Base-by-base conservation (phyloP, 2,888 invertebrate species). In the Alloplasta piceator region DNA sequence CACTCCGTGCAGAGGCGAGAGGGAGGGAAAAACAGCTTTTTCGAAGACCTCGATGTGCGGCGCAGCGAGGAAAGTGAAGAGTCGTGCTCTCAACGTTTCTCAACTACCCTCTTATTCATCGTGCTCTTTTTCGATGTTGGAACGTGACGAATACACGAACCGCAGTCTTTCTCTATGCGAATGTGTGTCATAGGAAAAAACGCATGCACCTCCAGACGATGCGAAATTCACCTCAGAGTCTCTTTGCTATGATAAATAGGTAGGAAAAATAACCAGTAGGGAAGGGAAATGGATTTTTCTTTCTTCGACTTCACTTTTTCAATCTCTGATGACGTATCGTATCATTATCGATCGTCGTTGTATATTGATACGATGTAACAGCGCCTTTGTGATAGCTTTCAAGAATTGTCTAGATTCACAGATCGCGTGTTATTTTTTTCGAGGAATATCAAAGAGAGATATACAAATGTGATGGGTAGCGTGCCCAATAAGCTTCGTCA, bases 381-480 rank as follows among this genome's bases (percentile, higher is more conserved):
- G 26, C 26, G 26, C 3, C 26, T 26, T 26, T 55, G 26, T 26
- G 52, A 75, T 60, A 75, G 36, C 41, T 55, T 52, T 52, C 16
- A 6, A 1, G n/a, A 9, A 38, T 58, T 26, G 73, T 43, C 63
- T 63, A 10, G 68, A 71, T 70, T 66, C 6, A 2, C 39, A 41
- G 6, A 52, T 74, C 38, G 64, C 80, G 55, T 71, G 75, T 9
- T 4, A 60, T 73, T 66, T 10, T 10, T 41, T 56, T 43, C 39
- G 36, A 5, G 6, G 50, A 12, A 39, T 14, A 46, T 26, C 52
- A 55, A 55, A 39, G 16, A 46, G 70, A 48, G n/a, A 26, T 9
- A 79, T 46, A 66, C 56, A 76, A 80, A 80, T 80, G 71, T n/a
- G 71, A 61, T n/a, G 36, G 12, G 26, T 80, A n/a, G 71, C 76